phyloP scores from a whole-genome alignment of 2,797 vertebrate species.

The Limnodromus scolopaceus region DNA sequence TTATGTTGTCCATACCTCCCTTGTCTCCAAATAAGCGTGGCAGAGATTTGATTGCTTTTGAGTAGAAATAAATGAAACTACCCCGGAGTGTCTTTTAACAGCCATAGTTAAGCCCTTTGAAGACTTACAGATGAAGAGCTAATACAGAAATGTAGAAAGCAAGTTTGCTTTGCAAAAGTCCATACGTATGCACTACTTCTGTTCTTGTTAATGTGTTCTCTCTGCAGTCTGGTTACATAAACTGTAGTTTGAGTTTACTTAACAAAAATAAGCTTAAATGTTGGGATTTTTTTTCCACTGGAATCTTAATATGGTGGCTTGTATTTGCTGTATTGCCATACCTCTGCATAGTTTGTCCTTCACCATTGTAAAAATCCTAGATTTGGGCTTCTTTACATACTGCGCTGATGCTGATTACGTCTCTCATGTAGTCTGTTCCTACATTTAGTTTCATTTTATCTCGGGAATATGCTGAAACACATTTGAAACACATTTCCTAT shows the following conservation, averaged over 20 bases:
- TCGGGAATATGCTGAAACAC: not conserved
- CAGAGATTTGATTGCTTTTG: not conserved
- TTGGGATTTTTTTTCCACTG: not conserved
- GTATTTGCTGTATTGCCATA: not conserved
- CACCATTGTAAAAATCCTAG: not conserved
- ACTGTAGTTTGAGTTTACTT: not conserved
- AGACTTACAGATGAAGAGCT: not conserved
- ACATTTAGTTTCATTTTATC: not conserved
- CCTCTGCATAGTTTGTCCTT: not conserved
- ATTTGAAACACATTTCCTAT: not conserved
- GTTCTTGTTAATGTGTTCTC: not conserved
- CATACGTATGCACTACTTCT: rapidly evolving
- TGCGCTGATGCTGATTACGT: not conserved
- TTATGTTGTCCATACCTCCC: not conserved
- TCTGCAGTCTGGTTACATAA: not conserved
- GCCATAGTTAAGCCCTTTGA: not conserved
- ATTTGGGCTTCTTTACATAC: not conserved
- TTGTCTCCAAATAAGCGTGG: not conserved
- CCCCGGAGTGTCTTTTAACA: not conserved
- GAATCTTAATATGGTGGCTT: not conserved
- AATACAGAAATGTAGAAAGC: not conserved
- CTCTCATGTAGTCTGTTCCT: not conserved
- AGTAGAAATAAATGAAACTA: not conserved
- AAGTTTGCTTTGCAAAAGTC: not conserved
- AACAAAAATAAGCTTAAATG: not conserved